These are phyloP conservation scores for Dendrolimus pini DNA, from an alignment of 2,888 invertebrate species.

Conservation along the genomic window DNA sequence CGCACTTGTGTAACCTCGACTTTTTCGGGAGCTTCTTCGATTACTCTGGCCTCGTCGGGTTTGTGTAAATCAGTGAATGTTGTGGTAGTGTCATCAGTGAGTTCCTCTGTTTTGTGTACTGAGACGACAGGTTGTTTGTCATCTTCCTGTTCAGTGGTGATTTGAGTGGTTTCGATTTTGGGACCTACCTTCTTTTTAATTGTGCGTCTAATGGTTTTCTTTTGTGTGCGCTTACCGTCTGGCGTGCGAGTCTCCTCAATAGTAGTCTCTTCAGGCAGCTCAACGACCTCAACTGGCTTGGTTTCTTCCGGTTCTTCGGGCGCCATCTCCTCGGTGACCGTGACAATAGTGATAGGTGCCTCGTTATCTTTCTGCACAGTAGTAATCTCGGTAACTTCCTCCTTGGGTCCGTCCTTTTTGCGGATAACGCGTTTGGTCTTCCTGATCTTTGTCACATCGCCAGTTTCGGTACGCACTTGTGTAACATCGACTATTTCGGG, in stretches of 20 bases:
- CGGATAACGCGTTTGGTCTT: conserved; percentile 4
- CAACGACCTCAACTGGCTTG: too few species aligned
- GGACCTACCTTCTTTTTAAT: conserved; percentile 34
- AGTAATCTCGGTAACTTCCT: too few species aligned
- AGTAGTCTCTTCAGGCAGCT: too few species aligned
- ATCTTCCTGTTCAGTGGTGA: conserved; percentile 29
- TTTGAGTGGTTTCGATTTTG: conserved; percentile 4
- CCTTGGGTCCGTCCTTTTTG: too few species aligned
- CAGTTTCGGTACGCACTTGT: conserved; percentile 27
- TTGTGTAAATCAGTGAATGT: too few species aligned
- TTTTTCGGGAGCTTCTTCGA: too few species aligned
- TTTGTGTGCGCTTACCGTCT: conserved; percentile 27
- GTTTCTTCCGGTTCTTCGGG: too few species aligned
- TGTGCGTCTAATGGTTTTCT: conserved; percentile 23
- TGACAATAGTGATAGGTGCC: too few species aligned
- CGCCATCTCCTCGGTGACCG: too few species aligned
- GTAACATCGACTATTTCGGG: conserved; percentile 12
- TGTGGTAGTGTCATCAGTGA: conserved; percentile 17
- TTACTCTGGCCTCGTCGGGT: too few species aligned
- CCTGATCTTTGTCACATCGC: conserved; percentile 8
- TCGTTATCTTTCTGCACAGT: too few species aligned
- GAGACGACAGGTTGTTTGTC: conserved; percentile 17
- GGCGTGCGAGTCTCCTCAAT: conserved; percentile 5
- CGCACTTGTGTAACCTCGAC: too few species aligned
- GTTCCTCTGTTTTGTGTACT: conserved; percentile 11